Evolutionary conservation across 1,140 invertebrate genomes (phyloP), one percentile per base, ranked within the genome.

Genomic region (Piezodorus guildinii): DNA sequence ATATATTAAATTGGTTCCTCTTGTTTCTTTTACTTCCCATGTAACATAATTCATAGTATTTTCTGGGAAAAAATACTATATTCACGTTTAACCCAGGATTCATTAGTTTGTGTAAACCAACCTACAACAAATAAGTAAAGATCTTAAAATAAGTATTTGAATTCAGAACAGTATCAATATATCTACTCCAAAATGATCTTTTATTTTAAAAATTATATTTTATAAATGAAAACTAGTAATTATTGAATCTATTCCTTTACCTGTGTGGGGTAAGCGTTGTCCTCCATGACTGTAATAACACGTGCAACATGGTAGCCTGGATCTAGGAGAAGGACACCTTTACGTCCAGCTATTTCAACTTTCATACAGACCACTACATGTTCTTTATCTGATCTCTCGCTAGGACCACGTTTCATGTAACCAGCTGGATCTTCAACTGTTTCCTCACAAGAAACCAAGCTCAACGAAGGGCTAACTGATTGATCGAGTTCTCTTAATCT

Each of bases 291-390:
- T 21, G 90, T 90, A 51, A 94, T 81, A 17, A 88, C 86, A 44
- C 88, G 78, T 23, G 85, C 84, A 46, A 94, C 85, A 73, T 95
- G 92, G 74, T 94, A 95, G 10, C 92, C 92, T 0, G 91, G 89
- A 76, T 94, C 91, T 17, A 91, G 80, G 3, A 94, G 78, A 73
- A 94, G 75, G 19, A 90, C 77, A 14, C 90, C 91, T 0, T 74
- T 73, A 43, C 91, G 80, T 16, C 82, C 85, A 21, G 80, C 82
- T 43, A 94, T 81, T 62, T 79, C 71, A 58, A 95, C 79, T 68
- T 83, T 84, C 69, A 92, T 75, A 64, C 86, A 88, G 16, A 91
- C 84, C 73, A 94, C 77, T 25, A 92, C 89, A 73, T 95, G 92
- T 74, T 95, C 92, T 76, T 80, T 79, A 64, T 79, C 79, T 10